Base-by-base conservation (phyloP, 2,797 vertebrate genomes). In the Agapornis canus region DNA sequence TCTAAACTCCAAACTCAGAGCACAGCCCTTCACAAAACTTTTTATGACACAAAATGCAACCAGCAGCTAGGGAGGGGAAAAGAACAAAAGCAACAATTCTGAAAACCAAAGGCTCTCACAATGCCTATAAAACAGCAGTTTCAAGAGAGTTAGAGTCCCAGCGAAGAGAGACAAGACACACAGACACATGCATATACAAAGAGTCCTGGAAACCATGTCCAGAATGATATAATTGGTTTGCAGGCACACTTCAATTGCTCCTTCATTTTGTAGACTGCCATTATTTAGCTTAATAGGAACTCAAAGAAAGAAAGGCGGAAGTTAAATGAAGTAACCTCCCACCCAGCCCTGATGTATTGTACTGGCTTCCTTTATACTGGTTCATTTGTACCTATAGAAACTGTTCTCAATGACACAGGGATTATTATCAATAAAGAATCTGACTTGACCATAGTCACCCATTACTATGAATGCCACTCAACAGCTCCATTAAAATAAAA, bases 321-420 rank as follows among this genome's bases (percentile, higher is more conserved):
- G 96, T 96, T 96, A 96, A 94, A 96, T 92, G 95, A 97, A 92
- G 94, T 70, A 95, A 96, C 92, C 95, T 95, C 82, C 95, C 87
- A 94, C 73, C 89, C 89, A 91, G 77, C 37, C 73, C 91, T 68
- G 70, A 56, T 68, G 89, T 47, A 95, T 95, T 96, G 84, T 90
- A 29, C 60, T 70, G 70, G 12, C 27, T 92, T 91, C 91, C 89
- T 96, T 96, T 96, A 86, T 95, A 35, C 43, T 2, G 2, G 39
- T 19, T 94, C 70, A 57, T 95, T 96, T 91, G 87, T 94, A 90
- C 92, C 89, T 94, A 92, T 89, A 94, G 92, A 96, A 97, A 96
- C 82, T 84, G 54, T 84, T 91, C 89, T 96, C 92, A 96, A 77
- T 91, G 87, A 92, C 89, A 90, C 37, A 90, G 87, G 56, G 82